A percentile compares a stretch with the other conserved stretches of the same genome.
Conservation (phyloP, 2,888 invertebrate species). For the Belgica antarctica region DNA sequence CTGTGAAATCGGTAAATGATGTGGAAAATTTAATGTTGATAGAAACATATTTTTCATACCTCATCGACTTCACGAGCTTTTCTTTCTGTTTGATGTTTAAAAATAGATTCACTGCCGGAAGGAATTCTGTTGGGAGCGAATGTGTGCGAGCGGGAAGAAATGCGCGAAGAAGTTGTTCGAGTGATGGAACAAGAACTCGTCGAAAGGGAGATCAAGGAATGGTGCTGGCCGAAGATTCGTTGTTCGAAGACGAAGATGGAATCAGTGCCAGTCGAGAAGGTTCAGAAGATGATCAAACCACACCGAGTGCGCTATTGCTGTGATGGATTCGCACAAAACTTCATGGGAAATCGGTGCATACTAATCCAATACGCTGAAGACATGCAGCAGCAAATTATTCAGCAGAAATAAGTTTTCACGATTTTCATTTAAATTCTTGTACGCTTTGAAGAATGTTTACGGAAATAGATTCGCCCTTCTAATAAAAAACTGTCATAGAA, state of each 20-base stretch:
- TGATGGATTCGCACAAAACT: slow-evolving; percentile 34
- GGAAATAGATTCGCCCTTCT: not conserved
- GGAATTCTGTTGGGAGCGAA: slow-evolving; percentile 29
- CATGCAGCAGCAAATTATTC: slow-evolving; percentile 25
- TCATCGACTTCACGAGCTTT: slow-evolving; percentile 11
- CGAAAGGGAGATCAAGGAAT: slow-evolving; percentile 22
- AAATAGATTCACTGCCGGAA: slow-evolving; percentile 35
- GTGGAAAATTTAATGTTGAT: slow-evolving; percentile 22
- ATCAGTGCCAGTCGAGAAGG: slow-evolving; percentile 27
- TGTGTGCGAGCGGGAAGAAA: slow-evolving; percentile 36
- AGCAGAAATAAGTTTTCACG: too few relatives aligned
- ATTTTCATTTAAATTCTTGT: too few relatives aligned
- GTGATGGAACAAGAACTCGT: slow-evolving; percentile 34
- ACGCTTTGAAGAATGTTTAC: not conserved
- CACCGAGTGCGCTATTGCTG: slow-evolving; percentile 32
- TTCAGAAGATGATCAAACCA: slow-evolving; percentile 20
- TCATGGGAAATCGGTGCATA: slow-evolving; percentile 27
- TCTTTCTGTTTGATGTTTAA: slow-evolving; percentile 7
- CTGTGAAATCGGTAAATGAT: slow-evolving; percentile 40
- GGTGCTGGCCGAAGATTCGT: slow-evolving; percentile 42
- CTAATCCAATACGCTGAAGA: slow-evolving; percentile 15
- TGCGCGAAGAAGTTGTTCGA: slow-evolving; percentile 29
- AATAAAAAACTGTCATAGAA: not conserved
- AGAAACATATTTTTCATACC: not conserved
- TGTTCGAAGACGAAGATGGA: slow-evolving; percentile 31